These are phyloP conservation scores for Sclerodermus sp. DNA, from an alignment of 2,888 invertebrate genomes.

Conservation along the genomic window DNA sequence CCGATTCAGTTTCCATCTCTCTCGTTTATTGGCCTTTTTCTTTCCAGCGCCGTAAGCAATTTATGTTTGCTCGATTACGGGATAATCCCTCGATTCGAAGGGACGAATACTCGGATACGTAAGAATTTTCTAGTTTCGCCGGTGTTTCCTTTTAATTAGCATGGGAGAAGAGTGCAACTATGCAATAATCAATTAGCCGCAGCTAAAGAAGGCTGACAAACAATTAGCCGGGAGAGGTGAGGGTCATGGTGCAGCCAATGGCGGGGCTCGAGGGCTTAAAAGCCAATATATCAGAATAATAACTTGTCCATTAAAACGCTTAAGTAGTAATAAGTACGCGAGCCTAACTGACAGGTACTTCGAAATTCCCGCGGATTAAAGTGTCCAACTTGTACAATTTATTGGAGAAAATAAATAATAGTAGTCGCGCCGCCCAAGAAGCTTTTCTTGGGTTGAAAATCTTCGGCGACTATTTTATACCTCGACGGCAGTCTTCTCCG, in stretches of 20 bases:
- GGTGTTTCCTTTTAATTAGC: too few relatives aligned
- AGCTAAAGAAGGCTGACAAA: slow-evolving; percentile 23
- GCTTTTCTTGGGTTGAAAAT: slow-evolving; percentile 5
- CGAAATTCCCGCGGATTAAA: slow-evolving; percentile 48
- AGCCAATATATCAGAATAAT: slow-evolving; percentile 52
- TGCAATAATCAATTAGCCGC: slow-evolving; percentile 25
- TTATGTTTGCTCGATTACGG: too few relatives aligned
- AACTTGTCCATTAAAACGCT: slow-evolving; percentile 57
- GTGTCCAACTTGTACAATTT: slow-evolving; percentile 51
- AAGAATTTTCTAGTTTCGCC: too few relatives aligned
- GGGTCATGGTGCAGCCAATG: neutral
- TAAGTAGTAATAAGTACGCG: slow-evolving; percentile 55
- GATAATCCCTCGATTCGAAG: too few relatives aligned
- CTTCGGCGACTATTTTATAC: neutral
- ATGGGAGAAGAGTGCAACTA: neutral
- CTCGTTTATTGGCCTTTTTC: neutral
- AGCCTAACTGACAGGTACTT: slow-evolving; percentile 51
- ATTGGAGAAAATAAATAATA: slow-evolving; percentile 42
- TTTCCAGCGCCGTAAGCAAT: too few relatives aligned
- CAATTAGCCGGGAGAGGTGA: slow-evolving; percentile 14
- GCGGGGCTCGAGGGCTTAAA: slow-evolving; percentile 36
- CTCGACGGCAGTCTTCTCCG: too few relatives aligned
- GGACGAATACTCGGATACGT: too few relatives aligned
- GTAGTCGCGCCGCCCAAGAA: slow-evolving; percentile 13
- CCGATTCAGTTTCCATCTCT: neutral